Conservation (phyloP, 2,888 invertebrate genomes). For the Yponomeuta sedellus region DNA sequence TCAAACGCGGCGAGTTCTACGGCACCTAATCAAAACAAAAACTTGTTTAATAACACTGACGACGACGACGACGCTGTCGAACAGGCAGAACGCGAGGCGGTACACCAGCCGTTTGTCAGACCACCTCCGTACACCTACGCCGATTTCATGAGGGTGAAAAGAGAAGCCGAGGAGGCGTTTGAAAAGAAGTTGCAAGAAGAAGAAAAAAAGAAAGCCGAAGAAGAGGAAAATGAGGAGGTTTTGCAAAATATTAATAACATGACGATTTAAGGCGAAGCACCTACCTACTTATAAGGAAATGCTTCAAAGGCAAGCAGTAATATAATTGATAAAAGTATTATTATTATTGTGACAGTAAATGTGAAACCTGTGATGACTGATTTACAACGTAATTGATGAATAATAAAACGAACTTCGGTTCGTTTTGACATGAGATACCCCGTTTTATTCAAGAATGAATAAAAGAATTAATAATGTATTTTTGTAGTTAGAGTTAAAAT, state of each 20-base stretch:
- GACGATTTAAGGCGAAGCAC: background rate
- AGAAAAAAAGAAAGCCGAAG: background rate
- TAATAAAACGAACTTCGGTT: no score
- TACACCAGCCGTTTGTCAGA: background rate
- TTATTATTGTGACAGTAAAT: no score
- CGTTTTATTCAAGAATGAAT: no score
- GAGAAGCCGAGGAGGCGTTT: conserved; percentile 10
- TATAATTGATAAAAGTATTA: no score
- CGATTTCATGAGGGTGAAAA: conserved; percentile 7
- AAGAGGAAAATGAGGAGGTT: background rate
- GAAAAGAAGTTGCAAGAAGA: background rate
- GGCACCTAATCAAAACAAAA: background rate
- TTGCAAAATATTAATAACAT: background rate
- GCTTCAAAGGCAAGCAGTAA: no score
- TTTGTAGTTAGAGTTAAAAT: no score
- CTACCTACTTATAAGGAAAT: no score
- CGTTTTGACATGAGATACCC: no score
- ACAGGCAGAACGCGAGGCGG: background rate
- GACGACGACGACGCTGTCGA: background rate
- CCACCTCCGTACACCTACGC: background rate
- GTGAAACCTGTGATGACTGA: no score
- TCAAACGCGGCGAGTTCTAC: no score
- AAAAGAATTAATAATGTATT: no score
- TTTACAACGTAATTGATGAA: no score
- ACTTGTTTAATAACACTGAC: background rate